Evolutionary conservation across 2,888 invertebrate genomes (phyloP).

Genomic region (Spodoptera littoralis): DNA sequence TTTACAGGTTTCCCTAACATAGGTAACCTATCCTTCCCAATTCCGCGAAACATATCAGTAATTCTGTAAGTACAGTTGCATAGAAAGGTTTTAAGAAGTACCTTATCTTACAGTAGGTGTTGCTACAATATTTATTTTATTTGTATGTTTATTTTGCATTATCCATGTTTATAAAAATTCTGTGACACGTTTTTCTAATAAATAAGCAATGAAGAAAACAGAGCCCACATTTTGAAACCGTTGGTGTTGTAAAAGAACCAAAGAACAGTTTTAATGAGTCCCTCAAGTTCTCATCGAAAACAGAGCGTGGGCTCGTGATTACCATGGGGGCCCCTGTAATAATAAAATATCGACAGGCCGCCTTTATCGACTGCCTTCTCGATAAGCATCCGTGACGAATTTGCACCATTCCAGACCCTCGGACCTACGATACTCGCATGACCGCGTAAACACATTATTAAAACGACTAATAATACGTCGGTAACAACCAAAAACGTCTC

Average conservation of each 20-base stretch:
- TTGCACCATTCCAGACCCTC: slow-evolving; percentile 76
- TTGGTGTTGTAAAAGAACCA: slow-evolving; percentile 34
- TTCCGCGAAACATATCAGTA: too few relatives aligned
- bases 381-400: slow-evolving; percentile 89
- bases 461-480: slow-evolving; percentile 48
- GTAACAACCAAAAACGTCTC: slow-evolving; percentile 47
- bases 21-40: too few relatives aligned
- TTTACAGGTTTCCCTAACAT: too few relatives aligned
- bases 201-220: slow-evolving; percentile 16
- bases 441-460: slow-evolving; percentile 46
- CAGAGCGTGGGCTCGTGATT: slow-evolving; percentile 77
- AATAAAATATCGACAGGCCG: slow-evolving; percentile 85
- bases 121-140: too few relatives aligned
- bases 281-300: slow-evolving; percentile 74
- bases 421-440: slow-evolving; percentile 49
- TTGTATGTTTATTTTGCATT: too few relatives aligned
- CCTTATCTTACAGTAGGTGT: too few relatives aligned
- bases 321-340: slow-evolving; percentile 78
- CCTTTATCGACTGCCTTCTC: slow-evolving; percentile 85
- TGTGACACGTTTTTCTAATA: too few relatives aligned
- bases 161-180: too few relatives aligned
- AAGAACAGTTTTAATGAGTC: slow-evolving; percentile 64
- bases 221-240: slow-evolving; percentile 38
- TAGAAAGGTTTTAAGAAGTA: too few relatives aligned
- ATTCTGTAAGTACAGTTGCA: too few relatives aligned